phyloP scores from a whole-genome alignment of 1,140 invertebrate genomes.

The Calephelis nemesis region DNA sequence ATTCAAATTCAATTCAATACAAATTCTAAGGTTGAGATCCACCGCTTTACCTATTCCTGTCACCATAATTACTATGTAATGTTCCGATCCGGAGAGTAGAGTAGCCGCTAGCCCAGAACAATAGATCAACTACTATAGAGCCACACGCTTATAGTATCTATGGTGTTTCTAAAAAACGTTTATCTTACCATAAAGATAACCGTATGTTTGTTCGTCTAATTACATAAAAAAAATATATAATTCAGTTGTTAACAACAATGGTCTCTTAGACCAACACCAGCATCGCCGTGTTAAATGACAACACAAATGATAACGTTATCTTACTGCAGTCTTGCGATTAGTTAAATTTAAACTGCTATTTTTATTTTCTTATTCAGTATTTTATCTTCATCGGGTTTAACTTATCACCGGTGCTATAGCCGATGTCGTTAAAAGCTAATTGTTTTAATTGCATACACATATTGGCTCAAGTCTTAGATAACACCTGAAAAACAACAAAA shows the following conservation, averaged over 20 bases:
- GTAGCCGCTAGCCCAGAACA: too few species aligned
- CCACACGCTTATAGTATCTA: too few species aligned
- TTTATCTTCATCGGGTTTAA: not conserved
- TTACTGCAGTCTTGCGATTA: slow-evolving; percentile 15
- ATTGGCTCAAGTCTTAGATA: not conserved
- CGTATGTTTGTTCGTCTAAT: too few species aligned
- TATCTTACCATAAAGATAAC: too few species aligned
- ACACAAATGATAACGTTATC: slow-evolving; percentile 24
- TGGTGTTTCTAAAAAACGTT: too few species aligned
- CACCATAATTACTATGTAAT: too few species aligned
- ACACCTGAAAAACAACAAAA: not conserved
- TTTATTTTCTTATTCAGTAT: slow-evolving; percentile 5
- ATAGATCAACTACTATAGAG: too few species aligned
- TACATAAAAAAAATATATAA: too few species aligned
- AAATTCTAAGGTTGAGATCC: not conserved
- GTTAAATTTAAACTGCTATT: slow-evolving; percentile 20
- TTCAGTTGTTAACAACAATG: not conserved
- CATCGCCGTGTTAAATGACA: slow-evolving; percentile 1
- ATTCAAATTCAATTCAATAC: too few species aligned
- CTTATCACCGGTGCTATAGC: not conserved
- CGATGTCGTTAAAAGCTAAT: not conserved
- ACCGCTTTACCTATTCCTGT: too few species aligned
- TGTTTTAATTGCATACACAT: not conserved
- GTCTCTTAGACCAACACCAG: not conserved
- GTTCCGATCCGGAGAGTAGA: too few species aligned